These are phyloP conservation scores for Drosophila truncata DNA, from an alignment of 1,140 invertebrate genomes.

Conservation along the genomic window DNA sequence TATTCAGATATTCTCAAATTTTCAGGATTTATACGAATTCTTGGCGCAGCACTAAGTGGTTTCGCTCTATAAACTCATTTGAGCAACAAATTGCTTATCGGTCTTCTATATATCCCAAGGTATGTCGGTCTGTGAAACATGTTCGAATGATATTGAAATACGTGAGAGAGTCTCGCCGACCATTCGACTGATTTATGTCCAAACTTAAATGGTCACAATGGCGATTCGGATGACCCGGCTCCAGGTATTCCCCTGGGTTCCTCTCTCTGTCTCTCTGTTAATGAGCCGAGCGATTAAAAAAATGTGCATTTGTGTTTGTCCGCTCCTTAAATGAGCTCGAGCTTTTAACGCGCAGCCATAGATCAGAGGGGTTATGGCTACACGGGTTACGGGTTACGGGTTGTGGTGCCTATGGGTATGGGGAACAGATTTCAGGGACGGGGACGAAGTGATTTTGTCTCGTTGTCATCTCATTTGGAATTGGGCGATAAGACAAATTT, in stretches of 20 bases:
- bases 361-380: constrained; percentile 5
- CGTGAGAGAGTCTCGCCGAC: constrained; percentile 38
- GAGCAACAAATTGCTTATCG: constrained; percentile 7
- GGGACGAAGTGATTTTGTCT: constrained; percentile 73
- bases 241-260: constrained; percentile 6
- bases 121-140: constrained; percentile 25
- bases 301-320: constrained; percentile 84
- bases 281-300: constrained; percentile 84
- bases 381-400: not conserved
- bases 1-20: too few relatives aligned
- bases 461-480: constrained; percentile 85
- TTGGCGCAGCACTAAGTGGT: not conserved
- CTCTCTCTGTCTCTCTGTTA: constrained; percentile 47
- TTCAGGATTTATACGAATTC: not conserved
- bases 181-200: constrained; percentile 56
- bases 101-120: constrained; percentile 7
- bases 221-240: constrained; percentile 53
- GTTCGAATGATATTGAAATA: constrained; percentile 28
- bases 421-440: constrained; percentile 3
- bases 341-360: constrained; percentile 73
- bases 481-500: constrained; percentile 84
- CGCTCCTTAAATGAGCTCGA: constrained; percentile 82
- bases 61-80: constrained; percentile 13
- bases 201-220: constrained; percentile 60
- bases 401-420: not conserved